Base-by-base conservation (phyloP, 2,888 invertebrate genomes). In the Halocaridina rubra region DNA sequence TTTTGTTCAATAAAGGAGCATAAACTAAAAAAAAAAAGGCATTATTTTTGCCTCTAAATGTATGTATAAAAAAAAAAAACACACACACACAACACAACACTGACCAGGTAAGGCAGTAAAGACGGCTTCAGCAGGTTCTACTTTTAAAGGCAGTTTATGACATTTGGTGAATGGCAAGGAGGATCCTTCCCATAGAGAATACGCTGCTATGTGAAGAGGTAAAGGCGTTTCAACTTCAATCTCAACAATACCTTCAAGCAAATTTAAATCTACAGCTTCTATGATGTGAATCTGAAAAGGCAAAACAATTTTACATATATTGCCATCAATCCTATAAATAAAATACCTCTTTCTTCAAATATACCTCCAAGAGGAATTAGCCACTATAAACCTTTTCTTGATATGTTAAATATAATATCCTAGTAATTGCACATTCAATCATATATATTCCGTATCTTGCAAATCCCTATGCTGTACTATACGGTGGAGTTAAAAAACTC, bases 101-200 rank as follows among this genome's bases (percentile, higher is more conserved):
- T 53, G n/a, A 82, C 82, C 82, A 32, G 82, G 78, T 16, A 81
- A 29, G 8, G 81, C 39, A 16, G 69, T 30, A 53, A 85, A 85
- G n/a, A 77, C 32, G n/a, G 24, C 22, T 16, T 82, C 82, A 8
- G 29, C 8, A 5, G 80, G 75, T 46, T 80, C 64, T n/a, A 88
- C 80, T 39, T 67, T 64, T 27, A 84, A 77, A 22, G 81, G 80
- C 27, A 87, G 71, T 32, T 71, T 59, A 32, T 86, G 84, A 57
- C 88, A 88, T 29, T 53, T 59, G 3, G 80, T 87, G 72, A 87
- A 87, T 29, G 80, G 81, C 30, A 80, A 59, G n/a, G 32, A 19
- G 16, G 19, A 29, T 10, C 30, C 46, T 22, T 87, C 80, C 30
- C 39, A 19, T 32, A 59, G 67, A 3, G 80, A 76, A 32, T 46